phyloP scores from a whole-genome alignment of 2,888 invertebrate species.

The Aphidius colemani region DNA sequence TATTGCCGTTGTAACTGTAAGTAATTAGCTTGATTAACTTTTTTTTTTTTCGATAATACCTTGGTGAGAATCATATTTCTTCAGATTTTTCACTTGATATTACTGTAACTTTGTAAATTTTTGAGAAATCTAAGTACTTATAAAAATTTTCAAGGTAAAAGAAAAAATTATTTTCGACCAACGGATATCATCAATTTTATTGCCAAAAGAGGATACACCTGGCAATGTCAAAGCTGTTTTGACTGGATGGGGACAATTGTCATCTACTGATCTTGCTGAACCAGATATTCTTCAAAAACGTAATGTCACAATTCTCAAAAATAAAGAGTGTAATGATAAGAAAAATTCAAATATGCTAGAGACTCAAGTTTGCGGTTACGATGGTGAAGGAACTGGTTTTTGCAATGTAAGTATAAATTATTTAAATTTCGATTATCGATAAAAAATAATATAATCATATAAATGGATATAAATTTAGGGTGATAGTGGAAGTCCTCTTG shows the following conservation, averaged over 20 bases:
- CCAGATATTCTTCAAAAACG: slow-evolving; percentile 27
- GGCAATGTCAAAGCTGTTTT: slow-evolving; percentile 27
- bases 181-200: slow-evolving; percentile 27
- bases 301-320: slow-evolving; percentile 31
- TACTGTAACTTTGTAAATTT: too few species aligned
- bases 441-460: background rate
- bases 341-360: slow-evolving; percentile 23
- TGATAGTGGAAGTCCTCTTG: slow-evolving; percentile 37
- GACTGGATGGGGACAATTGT: slow-evolving; percentile 34
- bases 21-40: background rate
- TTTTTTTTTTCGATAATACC: background rate
- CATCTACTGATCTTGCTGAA: too few species aligned
- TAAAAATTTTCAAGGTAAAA: too few species aligned
- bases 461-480: slow-evolving; percentile 24
- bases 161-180: background rate
- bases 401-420: slow-evolving; percentile 31
- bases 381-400: slow-evolving; percentile 31
- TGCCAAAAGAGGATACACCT: slow-evolving; percentile 31
- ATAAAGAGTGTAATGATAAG: slow-evolving; percentile 27
- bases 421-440: background rate
- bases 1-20: slow-evolving; percentile 33
- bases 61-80: too few species aligned
- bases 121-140: too few species aligned
- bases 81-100: too few species aligned
- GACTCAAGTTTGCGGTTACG: slow-evolving; percentile 33